Conservation (phyloP, 2,797 vertebrate species). For the Sylvia borin region DNA sequence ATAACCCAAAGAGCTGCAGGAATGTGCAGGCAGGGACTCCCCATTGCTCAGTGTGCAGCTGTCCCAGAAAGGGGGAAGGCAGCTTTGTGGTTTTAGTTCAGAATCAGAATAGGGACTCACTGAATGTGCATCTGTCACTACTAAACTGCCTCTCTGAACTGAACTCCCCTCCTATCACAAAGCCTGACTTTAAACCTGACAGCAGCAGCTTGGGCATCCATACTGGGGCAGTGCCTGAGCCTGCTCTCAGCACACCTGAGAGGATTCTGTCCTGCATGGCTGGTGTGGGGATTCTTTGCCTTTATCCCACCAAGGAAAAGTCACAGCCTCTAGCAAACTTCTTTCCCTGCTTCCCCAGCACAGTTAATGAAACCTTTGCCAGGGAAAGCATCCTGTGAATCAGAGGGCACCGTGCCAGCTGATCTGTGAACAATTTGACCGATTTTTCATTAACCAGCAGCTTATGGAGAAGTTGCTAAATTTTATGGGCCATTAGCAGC, state of each 20-base stretch:
- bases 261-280: neutral
- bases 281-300: rapidly evolving
- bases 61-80: neutral
- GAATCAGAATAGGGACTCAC: neutral
- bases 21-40: neutral
- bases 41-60: rapidly evolving
- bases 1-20: neutral
- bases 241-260: rapidly evolving
- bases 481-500: conserved; percentile 78
- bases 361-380: conserved; percentile 67
- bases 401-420: conserved; percentile 58
- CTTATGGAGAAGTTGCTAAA: conserved; percentile 77
- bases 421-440: conserved; percentile 75
- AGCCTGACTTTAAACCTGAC: neutral
- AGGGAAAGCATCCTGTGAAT: conserved; percentile 36
- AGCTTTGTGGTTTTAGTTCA: neutral
- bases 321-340: neutral
- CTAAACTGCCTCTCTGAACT: neutral
- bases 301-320: neutral
- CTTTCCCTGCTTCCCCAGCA: neutral
- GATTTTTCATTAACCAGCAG: conserved; percentile 78
- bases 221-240: neutral
- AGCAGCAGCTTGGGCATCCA: rapidly evolving
- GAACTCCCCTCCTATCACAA: neutral
- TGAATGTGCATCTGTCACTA: neutral